Evolutionary conservation across 1,140 invertebrate genomes (phyloP).

Genomic region (Procambarus virginalis): DNA sequence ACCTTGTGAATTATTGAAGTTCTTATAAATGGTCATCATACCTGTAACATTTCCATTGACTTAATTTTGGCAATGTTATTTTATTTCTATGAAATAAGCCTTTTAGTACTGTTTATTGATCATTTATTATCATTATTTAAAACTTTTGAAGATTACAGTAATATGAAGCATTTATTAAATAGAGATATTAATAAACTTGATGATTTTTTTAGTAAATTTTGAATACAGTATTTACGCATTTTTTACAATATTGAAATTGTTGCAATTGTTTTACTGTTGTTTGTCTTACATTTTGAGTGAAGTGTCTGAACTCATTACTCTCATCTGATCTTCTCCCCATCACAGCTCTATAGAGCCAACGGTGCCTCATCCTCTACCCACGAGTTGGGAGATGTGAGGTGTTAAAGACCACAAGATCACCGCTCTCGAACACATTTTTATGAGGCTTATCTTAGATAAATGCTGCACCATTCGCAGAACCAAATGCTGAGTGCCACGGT

Average conservation of each 20-base stretch:
- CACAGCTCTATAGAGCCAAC: conserved; percentile 69
- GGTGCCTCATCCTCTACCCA: conserved; percentile 69
- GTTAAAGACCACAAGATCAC: conserved; percentile 23
- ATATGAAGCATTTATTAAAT: too few relatives aligned
- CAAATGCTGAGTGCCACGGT: not conserved
- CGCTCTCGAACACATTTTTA: too few relatives aligned
- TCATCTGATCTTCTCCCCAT: conserved; percentile 27
- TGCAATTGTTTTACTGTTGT: not conserved
- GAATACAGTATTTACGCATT: not conserved
- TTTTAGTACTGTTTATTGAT: too few relatives aligned
- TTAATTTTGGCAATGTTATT: not conserved
- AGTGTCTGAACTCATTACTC: conserved; percentile 26
- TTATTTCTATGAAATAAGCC: not conserved
- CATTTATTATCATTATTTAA: too few relatives aligned
- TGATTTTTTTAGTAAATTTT: not conserved
- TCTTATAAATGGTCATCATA: not conserved
- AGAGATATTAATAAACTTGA: not conserved
- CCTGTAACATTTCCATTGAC: not conserved
- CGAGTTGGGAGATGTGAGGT: conserved; percentile 70
- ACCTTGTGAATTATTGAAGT: not conserved
- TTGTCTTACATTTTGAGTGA: not conserved
- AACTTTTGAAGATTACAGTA: too few relatives aligned
- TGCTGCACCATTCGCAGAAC: not conserved
- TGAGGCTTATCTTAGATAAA: not conserved
- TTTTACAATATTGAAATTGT: not conserved